Evolutionary conservation across 2,888 invertebrate species (phyloP).

Genomic region (Oscheius sp.): DNA sequence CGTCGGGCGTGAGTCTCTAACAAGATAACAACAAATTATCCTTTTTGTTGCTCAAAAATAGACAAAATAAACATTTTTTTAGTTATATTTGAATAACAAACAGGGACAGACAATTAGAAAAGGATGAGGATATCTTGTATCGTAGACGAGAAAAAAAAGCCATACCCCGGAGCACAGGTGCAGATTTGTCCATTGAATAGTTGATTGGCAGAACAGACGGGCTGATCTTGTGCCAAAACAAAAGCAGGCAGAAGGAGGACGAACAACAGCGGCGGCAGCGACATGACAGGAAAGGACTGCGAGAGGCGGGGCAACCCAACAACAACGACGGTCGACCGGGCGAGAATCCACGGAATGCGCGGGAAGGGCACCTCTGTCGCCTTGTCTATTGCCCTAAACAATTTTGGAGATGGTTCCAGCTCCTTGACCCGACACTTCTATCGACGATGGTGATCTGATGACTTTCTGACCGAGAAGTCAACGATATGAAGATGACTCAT

Average conservation of each 20-base stretch:
- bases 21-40: not conserved
- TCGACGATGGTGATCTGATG: too few species aligned
- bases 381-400: not conserved
- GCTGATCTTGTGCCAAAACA: conserved; percentile 49
- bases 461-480: too few species aligned
- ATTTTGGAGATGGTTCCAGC: not conserved
- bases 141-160: conserved; percentile 20
- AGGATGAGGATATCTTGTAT: too few species aligned
- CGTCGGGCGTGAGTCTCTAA: not conserved
- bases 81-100: not conserved
- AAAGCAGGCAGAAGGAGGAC: conserved; percentile 32
- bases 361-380: not conserved
- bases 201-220: conserved; percentile 68
- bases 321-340: conserved; percentile 1
- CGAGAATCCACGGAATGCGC: conserved; percentile 31
- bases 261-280: conserved; percentile 32
- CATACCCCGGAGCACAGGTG: conserved; percentile 70
- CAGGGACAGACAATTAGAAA: not conserved
- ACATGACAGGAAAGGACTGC: conserved; percentile 28
- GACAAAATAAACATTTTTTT: not conserved
- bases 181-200: conserved; percentile 71
- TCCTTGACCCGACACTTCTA: not conserved
- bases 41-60: not conserved
- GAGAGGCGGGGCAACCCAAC: conserved; percentile 28
- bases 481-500: too few species aligned